A percentile compares a stretch with the other conserved stretches of the same genome.
phyloP scores from a whole-genome alignment of 2,113 vertebrate species.

The Aviceda subcristata region DNA sequence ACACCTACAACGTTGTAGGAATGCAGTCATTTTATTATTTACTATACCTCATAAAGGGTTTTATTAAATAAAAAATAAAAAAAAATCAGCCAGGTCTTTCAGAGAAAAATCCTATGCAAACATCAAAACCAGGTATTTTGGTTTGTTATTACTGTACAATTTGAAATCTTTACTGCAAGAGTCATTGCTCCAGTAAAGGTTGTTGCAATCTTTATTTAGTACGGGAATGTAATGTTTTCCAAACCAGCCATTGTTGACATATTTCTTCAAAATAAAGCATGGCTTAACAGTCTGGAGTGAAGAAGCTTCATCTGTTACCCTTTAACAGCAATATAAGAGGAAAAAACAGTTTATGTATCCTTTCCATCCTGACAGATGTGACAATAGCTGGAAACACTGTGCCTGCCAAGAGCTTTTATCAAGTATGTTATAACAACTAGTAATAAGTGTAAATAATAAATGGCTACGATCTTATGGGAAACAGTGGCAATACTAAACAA shows the following conservation, averaged over 20 bases:
- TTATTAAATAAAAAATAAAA: not conserved
- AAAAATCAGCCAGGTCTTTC: not conserved
- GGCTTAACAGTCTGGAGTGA: constrained; percentile 24
- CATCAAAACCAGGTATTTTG: not conserved
- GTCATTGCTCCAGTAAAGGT: constrained; percentile 5
- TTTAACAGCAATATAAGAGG: constrained; percentile 52
- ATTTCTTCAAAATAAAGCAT: constrained; percentile 62
- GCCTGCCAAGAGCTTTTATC: constrained; percentile 90
- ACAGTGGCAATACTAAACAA: constrained; percentile 76
- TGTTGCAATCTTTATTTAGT: constrained; percentile 37
- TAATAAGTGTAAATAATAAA: constrained; percentile 95
- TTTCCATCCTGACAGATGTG: constrained; percentile 80
- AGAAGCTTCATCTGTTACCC: constrained; percentile 61
- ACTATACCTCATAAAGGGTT: not conserved
- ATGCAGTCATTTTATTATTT: not conserved
- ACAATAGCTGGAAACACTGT: constrained; percentile 80
- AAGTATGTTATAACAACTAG: constrained; percentile 86
- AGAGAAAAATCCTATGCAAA: not conserved
- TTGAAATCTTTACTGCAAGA: not conserved
- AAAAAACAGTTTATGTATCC: constrained; percentile 73
- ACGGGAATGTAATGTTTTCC: constrained; percentile 17
- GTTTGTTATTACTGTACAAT: not conserved
- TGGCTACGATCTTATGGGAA: constrained; percentile 82
- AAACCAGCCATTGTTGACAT: not conserved
- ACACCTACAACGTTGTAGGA: not conserved